These are phyloP conservation scores for Lamprotornis superbus DNA, from an alignment of 2,113 vertebrate species.

Conservation along the genomic window DNA sequence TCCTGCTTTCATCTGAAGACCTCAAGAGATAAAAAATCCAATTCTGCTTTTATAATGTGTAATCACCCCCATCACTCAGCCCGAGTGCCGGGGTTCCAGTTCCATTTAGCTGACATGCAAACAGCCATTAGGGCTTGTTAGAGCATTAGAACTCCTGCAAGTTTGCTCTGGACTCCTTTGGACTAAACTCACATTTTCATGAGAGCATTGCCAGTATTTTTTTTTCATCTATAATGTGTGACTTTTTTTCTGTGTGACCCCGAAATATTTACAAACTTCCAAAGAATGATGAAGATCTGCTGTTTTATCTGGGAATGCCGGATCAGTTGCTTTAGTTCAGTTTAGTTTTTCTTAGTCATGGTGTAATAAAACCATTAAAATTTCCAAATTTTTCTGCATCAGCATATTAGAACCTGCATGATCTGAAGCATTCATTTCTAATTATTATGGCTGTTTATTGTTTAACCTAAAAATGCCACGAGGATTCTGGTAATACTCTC, in stretches of 20 bases:
- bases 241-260: neutral
- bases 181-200: neutral
- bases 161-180: neutral
- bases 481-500: constrained; percentile 19
- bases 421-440: neutral
- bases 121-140: neutral
- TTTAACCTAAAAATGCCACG: constrained; percentile 15
- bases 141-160: fast-evolving
- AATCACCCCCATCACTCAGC: constrained; percentile 18
- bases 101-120: neutral
- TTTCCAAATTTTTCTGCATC: neutral
- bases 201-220: neutral
- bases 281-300: neutral
- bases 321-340: neutral
- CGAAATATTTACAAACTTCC: neutral
- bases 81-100: fast-evolving
- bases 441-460: neutral
- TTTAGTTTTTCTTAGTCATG: neutral
- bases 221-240: neutral
- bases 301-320: neutral
- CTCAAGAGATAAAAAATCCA: constrained; percentile 33
- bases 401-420: neutral
- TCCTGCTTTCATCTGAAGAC: neutral
- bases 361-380: neutral
- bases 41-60: constrained; percentile 18